phyloP scores from a whole-genome alignment of 2,797 vertebrate genomes.

The Paedocypris micromegethes region DNA sequence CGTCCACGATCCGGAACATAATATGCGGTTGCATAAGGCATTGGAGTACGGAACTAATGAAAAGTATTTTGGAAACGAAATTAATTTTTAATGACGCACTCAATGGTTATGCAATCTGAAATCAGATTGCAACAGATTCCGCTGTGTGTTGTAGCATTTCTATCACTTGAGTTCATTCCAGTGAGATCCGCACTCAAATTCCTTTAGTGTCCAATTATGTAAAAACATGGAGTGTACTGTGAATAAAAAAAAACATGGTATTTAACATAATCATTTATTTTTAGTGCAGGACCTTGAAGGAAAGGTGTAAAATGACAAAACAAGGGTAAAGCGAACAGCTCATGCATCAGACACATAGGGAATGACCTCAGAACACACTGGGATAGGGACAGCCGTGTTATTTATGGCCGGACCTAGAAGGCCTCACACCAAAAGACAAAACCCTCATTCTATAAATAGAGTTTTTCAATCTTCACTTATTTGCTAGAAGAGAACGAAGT shows the following conservation, averaged over 20 bases:
- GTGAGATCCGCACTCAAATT: too few relatives aligned
- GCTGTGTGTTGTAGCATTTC: too few relatives aligned
- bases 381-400: slow-evolving; percentile 17
- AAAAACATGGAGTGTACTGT: too few relatives aligned
- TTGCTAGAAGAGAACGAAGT: not conserved
- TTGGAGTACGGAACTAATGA: not conserved
- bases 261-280: not conserved
- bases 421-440: not conserved
- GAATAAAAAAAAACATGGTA: not conserved
- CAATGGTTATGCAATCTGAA: slow-evolving; percentile 3
- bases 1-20: slow-evolving; percentile 1
- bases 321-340: slow-evolving; percentile 32
- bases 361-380: slow-evolving; percentile 19
- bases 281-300: slow-evolving; percentile 12
- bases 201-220: too few relatives aligned
- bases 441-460: not conserved
- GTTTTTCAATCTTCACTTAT: not conserved
- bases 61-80: slow-evolving; percentile 4
- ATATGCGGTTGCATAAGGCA: slow-evolving; percentile 3
- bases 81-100: not conserved
- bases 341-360: slow-evolving; percentile 30
- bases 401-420: slow-evolving; percentile 25
- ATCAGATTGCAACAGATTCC: too few relatives aligned
- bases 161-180: too few relatives aligned
- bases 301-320: slow-evolving; percentile 29